Conservation (phyloP, 2,113 vertebrate species). For the Xerus inauris region DNA sequence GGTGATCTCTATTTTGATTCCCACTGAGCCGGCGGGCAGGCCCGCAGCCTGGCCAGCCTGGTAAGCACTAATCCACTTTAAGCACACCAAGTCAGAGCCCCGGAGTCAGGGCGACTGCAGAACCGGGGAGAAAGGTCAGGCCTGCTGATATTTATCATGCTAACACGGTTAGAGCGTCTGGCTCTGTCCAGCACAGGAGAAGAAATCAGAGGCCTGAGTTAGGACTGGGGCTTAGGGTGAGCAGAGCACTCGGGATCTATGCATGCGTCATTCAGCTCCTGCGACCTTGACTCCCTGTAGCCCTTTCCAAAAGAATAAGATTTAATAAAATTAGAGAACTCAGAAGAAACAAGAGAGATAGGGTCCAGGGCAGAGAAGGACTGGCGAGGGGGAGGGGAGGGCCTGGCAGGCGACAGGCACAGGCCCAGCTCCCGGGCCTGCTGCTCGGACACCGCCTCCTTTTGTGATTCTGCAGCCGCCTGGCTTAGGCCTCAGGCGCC, state of each 20-base stretch:
- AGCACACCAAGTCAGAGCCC: neutral
- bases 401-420: neutral
- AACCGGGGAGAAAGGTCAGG: conserved; percentile 60
- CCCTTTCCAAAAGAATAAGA: neutral
- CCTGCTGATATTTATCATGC: conserved; percentile 37
- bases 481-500: conserved; percentile 40
- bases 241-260: neutral
- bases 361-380: neutral
- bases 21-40: neutral
- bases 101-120: neutral
- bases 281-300: neutral
- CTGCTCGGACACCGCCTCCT: neutral
- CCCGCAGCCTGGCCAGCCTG: neutral
- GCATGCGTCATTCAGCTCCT: neutral
- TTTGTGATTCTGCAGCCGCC: neutral
- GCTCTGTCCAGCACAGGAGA: neutral
- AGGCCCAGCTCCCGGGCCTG: neutral
- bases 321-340: neutral
- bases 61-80: conserved; percentile 66
- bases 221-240: neutral
- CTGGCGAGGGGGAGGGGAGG: neutral
- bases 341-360: neutral
- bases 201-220: conserved; percentile 3
- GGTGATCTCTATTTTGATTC: conserved; percentile 74
- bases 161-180: conserved; percentile 19